Evolutionary conservation across 1,140 invertebrate species (phyloP).

Genomic region (Plectrocnemia conspersa): DNA sequence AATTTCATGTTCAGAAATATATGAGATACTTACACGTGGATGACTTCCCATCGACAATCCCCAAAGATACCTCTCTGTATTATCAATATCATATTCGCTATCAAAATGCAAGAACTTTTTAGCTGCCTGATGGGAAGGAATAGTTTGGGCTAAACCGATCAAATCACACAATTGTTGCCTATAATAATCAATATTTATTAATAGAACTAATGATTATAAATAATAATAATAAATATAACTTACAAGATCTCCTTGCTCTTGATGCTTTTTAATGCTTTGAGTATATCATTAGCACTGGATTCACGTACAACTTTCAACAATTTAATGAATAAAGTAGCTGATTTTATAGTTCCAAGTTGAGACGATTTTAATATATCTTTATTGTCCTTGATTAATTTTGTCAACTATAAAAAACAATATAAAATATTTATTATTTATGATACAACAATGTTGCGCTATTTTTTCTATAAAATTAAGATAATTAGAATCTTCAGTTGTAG

Average conservation of each 20-base stretch:
- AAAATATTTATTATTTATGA: too few species aligned
- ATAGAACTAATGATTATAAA: conserved; percentile 5
- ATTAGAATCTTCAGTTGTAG: too few species aligned
- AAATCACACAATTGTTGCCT: conserved; percentile 65
- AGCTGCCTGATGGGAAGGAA: conserved; percentile 61
- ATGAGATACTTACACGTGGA: conserved; percentile 42
- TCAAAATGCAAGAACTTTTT: conserved; percentile 61
- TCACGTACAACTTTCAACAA: conserved; percentile 57
- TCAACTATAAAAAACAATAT: conserved; percentile 38
- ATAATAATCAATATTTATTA: conserved; percentile 22
- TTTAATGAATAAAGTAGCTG: conserved; percentile 60
- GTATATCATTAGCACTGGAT: conserved; percentile 56
- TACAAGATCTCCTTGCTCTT: conserved; percentile 53
- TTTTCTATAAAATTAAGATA: too few species aligned
- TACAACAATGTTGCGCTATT: too few species aligned
- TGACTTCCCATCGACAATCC: conserved; percentile 61
- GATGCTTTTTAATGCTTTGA: conserved; percentile 55
- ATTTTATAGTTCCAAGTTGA: conserved; percentile 58
- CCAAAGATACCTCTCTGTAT: conserved; percentile 70
- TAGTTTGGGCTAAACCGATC: conserved; percentile 64
- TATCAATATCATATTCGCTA: conserved; percentile 51
- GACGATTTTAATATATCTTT: conserved; percentile 49
- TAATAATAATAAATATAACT: conserved; percentile 33
- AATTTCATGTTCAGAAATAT: not conserved
- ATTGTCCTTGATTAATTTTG: conserved; percentile 53